Percentiles rank a stretch among this genome's conserved stretches.
Evolutionary conservation across 2,888 invertebrate genomes (phyloP).

Genomic region (Drosophila nigricruria): DNA sequence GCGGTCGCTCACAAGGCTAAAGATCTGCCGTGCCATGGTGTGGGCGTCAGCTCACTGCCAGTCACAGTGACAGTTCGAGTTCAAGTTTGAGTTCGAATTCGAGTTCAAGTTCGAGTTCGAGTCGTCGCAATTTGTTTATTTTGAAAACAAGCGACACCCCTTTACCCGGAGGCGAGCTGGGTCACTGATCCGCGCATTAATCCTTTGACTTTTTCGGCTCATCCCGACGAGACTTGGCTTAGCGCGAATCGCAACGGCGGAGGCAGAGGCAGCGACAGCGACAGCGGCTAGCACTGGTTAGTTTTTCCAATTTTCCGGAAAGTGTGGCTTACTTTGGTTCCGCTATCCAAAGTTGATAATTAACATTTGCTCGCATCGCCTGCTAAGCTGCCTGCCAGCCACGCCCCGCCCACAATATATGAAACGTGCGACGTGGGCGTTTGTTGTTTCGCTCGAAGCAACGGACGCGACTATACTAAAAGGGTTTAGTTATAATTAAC

Average conservation of each 20-base stretch:
- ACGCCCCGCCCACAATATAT: conserved; percentile 32
- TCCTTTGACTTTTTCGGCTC: conserved; percentile 77
- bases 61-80: neutral
- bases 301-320: conserved; percentile 66
- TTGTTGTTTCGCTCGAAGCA: conserved; percentile 60
- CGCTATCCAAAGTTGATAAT: conserved; percentile 74
- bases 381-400: conserved; percentile 42
- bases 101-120: neutral
- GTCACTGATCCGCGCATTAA: conserved; percentile 59
- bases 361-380: conserved; percentile 67
- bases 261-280: neutral
- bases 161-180: conserved; percentile 52
- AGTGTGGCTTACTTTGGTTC: conserved; percentile 79
- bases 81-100: neutral
- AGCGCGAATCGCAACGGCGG: conserved; percentile 4
- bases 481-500: conserved; percentile 73
- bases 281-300: conserved; percentile 1
- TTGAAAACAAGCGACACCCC: conserved; percentile 81
- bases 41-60: conserved; percentile 26
- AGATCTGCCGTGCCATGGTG: neutral
- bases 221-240: conserved; percentile 31
- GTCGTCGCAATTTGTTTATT: conserved; percentile 75
- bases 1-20: conserved; percentile 68
- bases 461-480: conserved; percentile 24
- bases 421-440: conserved; percentile 24